Evolutionary conservation across 2,888 invertebrate genomes (phyloP), one percentile per base, ranked within the genome.

Genomic region (Theretra japonica): DNA sequence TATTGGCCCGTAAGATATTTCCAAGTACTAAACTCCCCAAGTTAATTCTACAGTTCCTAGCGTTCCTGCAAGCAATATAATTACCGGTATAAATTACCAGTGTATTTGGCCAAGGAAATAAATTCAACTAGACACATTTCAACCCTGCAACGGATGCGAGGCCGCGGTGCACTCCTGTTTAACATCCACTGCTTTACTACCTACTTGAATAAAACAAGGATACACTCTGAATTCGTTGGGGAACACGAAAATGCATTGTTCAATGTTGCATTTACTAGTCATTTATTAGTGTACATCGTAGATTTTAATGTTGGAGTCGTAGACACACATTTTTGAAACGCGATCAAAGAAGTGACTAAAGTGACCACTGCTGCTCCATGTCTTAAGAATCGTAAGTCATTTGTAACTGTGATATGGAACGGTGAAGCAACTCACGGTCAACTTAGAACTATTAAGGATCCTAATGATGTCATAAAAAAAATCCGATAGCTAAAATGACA

Each of bases 171-270:
- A 28, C 17, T 58, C 28, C 28, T 60, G 59, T 30, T 30, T 30
- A 30, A 28, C 17, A 60, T 60, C 58, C 25, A 60, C 59, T 60
- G 59, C 30, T 60, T 60, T 60, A 57, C 25, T 58, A 30, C 59
- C 23, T 30, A 60, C 59, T 60, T 60, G 59, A 60, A 60, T 60
- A 60, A 60, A 58, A 58, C 58, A 58, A 19, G 30, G 17, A 53
- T 53, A 60, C n/a, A n/a, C 58, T 25, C 30, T 30, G 19, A 30
- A 28, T 60, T 60, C 59, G 19, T 19, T 60, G 15, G 30, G 30
- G 28, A 30, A 60, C 59, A 17, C 19, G 59, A 60, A 60, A 60
- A 60, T 60, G 59, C 59, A 19, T 60, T 60, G 28, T 60, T 59
- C 5, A 0, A 17, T 7, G 19, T 30, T 60, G 53, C 5, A 53